Evolutionary conservation across 2,797 vertebrate genomes (phyloP).

Genomic region (Ambastaia sidthimunki): DNA sequence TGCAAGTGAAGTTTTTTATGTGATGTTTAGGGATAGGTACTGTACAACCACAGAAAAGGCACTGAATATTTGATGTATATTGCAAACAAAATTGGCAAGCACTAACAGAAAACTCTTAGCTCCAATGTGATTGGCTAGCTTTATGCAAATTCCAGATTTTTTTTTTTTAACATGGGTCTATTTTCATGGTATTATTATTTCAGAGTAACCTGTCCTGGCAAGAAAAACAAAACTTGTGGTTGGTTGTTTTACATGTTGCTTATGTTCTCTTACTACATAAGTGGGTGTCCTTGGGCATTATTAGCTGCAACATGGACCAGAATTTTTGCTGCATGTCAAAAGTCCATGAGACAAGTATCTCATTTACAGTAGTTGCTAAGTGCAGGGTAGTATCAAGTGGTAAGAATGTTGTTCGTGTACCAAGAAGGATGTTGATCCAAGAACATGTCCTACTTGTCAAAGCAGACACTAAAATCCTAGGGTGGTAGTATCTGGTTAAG

Average conservation of each 20-base stretch:
- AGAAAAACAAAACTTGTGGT: background rate
- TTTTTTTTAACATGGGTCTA: background rate
- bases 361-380: background rate
- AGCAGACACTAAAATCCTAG: too few species aligned
- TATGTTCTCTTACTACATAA: background rate
- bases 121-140: background rate
- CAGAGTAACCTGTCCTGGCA: too few species aligned
- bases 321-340: background rate
- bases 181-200: background rate
- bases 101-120: background rate
- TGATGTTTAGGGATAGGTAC: too few species aligned
- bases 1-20: background rate
- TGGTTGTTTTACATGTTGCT: background rate
- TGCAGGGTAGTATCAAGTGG: background rate
- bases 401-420: slow-evolving; percentile 14
- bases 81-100: background rate
- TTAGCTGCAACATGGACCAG: too few species aligned
- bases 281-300: too few species aligned
- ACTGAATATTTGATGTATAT: too few species aligned
- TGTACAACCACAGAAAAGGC: background rate
- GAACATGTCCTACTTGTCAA: background rate
- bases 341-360: background rate
- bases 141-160: background rate
- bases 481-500: too few species aligned
- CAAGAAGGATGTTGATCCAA: background rate